Evolutionary conservation across 2,797 vertebrate species (phyloP).

Genomic region (Decapterus maruadsi): DNA sequence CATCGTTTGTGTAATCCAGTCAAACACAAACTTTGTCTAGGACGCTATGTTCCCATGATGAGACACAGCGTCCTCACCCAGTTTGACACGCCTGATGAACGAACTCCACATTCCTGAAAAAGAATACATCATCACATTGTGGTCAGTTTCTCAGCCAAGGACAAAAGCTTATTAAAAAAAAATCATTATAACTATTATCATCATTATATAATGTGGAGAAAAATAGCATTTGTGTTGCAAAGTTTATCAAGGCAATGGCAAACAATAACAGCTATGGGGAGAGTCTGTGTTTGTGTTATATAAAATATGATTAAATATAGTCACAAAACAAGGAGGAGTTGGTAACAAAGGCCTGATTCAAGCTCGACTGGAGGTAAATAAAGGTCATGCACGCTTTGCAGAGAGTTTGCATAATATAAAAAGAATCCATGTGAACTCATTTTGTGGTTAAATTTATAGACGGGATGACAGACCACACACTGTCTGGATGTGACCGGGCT

Average conservation of each 20-base stretch:
- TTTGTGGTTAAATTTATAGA: neutral
- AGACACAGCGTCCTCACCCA: neutral
- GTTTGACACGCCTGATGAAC: neutral
- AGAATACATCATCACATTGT: neutral
- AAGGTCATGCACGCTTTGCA: neutral
- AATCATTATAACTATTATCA: too few species aligned
- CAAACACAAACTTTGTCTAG: slow-evolving; percentile 12
- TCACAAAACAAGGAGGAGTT: too few species aligned
- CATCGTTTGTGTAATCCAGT: neutral
- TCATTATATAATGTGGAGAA: too few species aligned
- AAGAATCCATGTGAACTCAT: neutral
- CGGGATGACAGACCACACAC: neutral
- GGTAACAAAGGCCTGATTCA: neutral
- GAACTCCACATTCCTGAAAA: neutral
- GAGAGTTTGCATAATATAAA: neutral
- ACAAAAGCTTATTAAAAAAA: too few species aligned
- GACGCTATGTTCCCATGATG: slow-evolving; percentile 27
- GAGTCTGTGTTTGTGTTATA: too few species aligned
- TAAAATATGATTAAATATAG: too few species aligned
- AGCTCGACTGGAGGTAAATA: neutral
- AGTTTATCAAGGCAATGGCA: too few species aligned
- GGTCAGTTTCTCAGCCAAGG: too few species aligned
- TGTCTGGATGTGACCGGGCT: neutral
- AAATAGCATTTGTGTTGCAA: too few species aligned
- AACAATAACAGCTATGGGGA: too few species aligned